Percentiles rank a stretch among this genome's conserved stretches.
These are phyloP conservation scores for Serilophus lunatus DNA, from an alignment of 2,113 vertebrate genomes.

Conservation along the genomic window DNA sequence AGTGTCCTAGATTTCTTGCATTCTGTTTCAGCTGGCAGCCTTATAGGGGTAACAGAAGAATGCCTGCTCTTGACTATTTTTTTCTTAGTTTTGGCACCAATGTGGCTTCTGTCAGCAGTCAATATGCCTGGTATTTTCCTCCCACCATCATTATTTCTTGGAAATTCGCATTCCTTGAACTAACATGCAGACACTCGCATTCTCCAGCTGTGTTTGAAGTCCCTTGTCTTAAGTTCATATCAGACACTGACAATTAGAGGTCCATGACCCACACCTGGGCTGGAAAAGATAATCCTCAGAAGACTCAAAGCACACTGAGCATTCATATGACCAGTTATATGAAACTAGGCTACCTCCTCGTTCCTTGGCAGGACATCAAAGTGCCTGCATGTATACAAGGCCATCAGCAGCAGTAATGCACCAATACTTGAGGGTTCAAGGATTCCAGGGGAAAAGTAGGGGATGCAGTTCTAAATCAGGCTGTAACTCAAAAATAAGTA, in stretches of 20 bases:
- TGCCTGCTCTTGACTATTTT: neutral
- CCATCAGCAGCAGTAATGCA: neutral
- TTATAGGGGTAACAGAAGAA: neutral
- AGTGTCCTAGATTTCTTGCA: neutral
- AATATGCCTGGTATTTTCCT: slow-evolving; percentile 28
- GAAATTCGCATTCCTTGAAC: slow-evolving; percentile 45
- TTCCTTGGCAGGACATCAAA: neutral
- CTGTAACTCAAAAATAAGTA: neutral
- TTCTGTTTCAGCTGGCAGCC: slow-evolving; percentile 19
- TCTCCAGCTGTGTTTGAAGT: slow-evolving; percentile 38
- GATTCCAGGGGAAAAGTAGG: neutral
- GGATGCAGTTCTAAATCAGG: neutral
- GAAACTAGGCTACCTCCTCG: neutral
- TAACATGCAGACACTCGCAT: slow-evolving; percentile 19
- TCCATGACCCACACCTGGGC: neutral
- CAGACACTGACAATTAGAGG: neutral
- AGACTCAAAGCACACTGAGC: neutral
- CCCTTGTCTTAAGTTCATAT: neutral
- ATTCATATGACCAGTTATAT: neutral
- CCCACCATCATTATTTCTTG: slow-evolving; percentile 33
- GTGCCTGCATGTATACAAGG: neutral
- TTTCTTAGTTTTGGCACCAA: slow-evolving; percentile 16
- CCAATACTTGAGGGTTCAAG: neutral
- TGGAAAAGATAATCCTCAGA: neutral
- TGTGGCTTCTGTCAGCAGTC: neutral